Conservation (phyloP, 1,140 invertebrate genomes). For the Papilio aristodemus region DNA sequence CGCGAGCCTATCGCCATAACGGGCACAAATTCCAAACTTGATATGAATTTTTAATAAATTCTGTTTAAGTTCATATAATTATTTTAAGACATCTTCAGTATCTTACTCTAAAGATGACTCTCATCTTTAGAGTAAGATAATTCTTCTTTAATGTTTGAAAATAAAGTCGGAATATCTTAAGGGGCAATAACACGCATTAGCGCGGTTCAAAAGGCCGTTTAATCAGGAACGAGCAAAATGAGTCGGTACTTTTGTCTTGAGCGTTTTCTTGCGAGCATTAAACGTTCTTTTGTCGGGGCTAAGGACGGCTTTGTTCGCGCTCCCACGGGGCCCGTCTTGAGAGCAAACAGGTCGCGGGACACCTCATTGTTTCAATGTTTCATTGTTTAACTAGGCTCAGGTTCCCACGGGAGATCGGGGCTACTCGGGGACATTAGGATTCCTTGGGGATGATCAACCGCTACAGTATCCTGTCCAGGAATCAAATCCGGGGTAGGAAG, state of each 20-base stretch:
- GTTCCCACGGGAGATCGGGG: conserved; percentile 58
- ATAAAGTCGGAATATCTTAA: conserved; percentile 19
- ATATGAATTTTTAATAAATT: too few relatives aligned
- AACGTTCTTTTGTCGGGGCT: conserved; percentile 56
- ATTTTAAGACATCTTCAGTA: too few relatives aligned
- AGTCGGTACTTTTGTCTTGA: conserved; percentile 54
- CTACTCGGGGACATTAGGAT: conserved; percentile 33
- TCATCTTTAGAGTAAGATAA: too few relatives aligned
- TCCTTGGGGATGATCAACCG: conserved; percentile 29
- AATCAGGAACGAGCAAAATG: conserved; percentile 32
- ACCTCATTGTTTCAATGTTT: conserved; percentile 59
- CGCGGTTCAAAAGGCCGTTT: conserved; percentile 23
- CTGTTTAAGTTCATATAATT: too few relatives aligned
- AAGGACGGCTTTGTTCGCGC: conserved; percentile 58
- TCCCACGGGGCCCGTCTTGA: conserved; percentile 64
- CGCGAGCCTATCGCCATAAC: too few relatives aligned
- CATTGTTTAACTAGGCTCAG: conserved; percentile 68
- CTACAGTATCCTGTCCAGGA: conserved; percentile 17
- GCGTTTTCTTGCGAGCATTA: conserved; percentile 58
- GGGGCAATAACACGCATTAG: conserved; percentile 21
- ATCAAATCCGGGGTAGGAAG: conserved; percentile 13
- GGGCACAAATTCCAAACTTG: too few relatives aligned
- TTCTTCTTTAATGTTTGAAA: neutral
- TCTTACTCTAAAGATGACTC: too few relatives aligned
- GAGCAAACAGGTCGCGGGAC: conserved; percentile 61